Percentiles rank a stretch among this genome's conserved stretches.
Conservation (phyloP, 2,113 vertebrate species). For the Anarrhichthys ocellatus region DNA sequence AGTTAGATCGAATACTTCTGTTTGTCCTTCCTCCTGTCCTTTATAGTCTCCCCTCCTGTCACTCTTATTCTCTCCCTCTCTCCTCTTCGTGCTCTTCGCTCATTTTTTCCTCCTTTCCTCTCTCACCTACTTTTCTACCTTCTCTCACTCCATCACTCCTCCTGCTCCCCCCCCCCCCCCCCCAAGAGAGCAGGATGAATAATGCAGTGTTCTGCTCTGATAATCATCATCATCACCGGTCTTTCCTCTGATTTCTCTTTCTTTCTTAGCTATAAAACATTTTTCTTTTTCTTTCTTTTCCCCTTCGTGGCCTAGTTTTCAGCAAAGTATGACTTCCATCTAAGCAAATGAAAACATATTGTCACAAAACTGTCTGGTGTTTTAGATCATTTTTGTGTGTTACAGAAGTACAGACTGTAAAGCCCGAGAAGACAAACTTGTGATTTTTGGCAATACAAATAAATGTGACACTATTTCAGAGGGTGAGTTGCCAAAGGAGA, state of each 20-base stretch:
- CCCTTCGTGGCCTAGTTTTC: neutral
- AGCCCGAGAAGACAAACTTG: neutral
- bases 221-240: slow-evolving; percentile 47
- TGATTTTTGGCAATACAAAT: neutral
- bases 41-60: neutral
- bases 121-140: slow-evolving; percentile 46
- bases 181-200: slow-evolving; percentile 51
- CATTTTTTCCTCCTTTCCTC: neutral
- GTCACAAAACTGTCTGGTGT: neutral
- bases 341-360: neutral
- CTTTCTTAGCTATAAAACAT: neutral
- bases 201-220: slow-evolving; percentile 66
- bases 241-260: slow-evolving; percentile 24
- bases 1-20: neutral
- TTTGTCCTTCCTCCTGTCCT: neutral
- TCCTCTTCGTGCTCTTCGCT: neutral
- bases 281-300: neutral
- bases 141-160: slow-evolving; percentile 35
- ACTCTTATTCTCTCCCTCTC: neutral
- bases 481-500: neutral
- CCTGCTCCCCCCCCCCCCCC: slow-evolving; percentile 1
- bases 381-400: neutral
- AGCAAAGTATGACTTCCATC: neutral
- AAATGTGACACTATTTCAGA: neutral
- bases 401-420: too few relatives aligned